phyloP scores from a whole-genome alignment of 2,113 vertebrate genomes.

The Abramis brama region DNA sequence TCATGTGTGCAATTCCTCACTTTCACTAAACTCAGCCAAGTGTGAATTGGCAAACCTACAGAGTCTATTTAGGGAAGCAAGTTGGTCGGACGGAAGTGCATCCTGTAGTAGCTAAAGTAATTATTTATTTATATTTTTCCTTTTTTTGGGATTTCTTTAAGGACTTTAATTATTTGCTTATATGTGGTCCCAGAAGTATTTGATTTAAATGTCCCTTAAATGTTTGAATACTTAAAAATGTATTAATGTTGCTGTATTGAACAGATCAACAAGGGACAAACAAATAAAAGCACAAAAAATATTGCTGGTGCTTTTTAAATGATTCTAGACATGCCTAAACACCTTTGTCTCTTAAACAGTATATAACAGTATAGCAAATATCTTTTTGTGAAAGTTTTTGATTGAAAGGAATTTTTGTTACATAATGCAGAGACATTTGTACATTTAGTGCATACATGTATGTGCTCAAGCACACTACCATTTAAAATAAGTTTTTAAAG shows the following conservation, averaged over 20 bases:
- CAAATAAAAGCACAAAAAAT: not conserved
- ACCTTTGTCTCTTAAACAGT: not conserved
- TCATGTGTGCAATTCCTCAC: not conserved
- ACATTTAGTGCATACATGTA: too few species aligned
- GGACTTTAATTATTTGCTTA: not conserved
- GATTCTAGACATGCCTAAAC: not conserved
- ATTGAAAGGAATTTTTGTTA: not conserved
- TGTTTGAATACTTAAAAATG: not conserved
- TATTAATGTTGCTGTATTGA: not conserved
- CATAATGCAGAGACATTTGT: not conserved
- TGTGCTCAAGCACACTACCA: too few species aligned
- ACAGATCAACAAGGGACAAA: not conserved
- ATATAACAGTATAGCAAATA: not conserved
- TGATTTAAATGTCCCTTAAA: not conserved
- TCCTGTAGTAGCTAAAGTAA: not conserved
- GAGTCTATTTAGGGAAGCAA: constrained; percentile 13
- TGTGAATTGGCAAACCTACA: constrained; percentile 1
- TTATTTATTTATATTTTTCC: not conserved
- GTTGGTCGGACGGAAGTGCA: not conserved
- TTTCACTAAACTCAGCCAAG: constrained; percentile 17
- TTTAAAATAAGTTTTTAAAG: too few species aligned
- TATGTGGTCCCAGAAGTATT: not conserved
- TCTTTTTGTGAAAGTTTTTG: not conserved
- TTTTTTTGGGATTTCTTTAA: not conserved
- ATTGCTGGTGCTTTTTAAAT: not conserved